These are phyloP conservation scores for Salpingus planirostris DNA, from an alignment of 2,888 invertebrate species.

Conservation along the genomic window DNA sequence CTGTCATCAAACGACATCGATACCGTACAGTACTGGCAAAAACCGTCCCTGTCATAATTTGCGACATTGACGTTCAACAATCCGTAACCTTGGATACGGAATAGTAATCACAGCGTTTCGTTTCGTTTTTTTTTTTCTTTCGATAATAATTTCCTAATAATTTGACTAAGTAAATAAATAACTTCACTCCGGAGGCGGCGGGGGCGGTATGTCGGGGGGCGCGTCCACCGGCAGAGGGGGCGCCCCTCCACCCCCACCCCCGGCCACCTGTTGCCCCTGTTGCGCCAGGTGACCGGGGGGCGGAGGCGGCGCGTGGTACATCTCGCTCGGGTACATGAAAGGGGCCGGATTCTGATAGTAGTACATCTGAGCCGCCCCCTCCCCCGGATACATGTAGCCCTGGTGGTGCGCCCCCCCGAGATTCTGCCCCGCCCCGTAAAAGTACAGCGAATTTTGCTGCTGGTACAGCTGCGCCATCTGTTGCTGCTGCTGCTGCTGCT, in stretches of 20 bases:
- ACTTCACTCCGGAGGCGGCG: slow-evolving; percentile 46
- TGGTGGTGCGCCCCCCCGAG: too few species aligned
- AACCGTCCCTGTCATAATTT: too few species aligned
- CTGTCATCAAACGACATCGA: too few species aligned
- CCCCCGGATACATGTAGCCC: slow-evolving; percentile 21
- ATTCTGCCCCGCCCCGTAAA: too few species aligned
- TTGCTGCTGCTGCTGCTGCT: slow-evolving; percentile 10
- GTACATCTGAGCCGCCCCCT: slow-evolving; percentile 7
- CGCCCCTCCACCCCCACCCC: slow-evolving; percentile 1
- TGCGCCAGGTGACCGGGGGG: not conserved
- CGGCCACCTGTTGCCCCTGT: too few species aligned
- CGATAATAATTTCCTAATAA: too few species aligned
- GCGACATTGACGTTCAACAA: slow-evolving; percentile 8
- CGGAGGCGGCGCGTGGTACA: slow-evolving; percentile 26
- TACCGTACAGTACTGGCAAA: too few species aligned
- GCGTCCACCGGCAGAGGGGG: slow-evolving; percentile 14
- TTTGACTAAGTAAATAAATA: too few species aligned
- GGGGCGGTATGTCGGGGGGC: slow-evolving; percentile 51
- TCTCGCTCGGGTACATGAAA: slow-evolving; percentile 32
- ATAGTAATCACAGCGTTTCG: too few species aligned
- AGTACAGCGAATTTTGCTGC: slow-evolving; percentile 21
- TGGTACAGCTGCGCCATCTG: slow-evolving; percentile 8
- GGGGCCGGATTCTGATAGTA: slow-evolving; percentile 25
- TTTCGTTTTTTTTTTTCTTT: too few species aligned
- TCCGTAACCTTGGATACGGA: slow-evolving; percentile 2